Base-by-base conservation (phyloP, 2,888 invertebrate species). In the Epirrhoe alternata region DNA sequence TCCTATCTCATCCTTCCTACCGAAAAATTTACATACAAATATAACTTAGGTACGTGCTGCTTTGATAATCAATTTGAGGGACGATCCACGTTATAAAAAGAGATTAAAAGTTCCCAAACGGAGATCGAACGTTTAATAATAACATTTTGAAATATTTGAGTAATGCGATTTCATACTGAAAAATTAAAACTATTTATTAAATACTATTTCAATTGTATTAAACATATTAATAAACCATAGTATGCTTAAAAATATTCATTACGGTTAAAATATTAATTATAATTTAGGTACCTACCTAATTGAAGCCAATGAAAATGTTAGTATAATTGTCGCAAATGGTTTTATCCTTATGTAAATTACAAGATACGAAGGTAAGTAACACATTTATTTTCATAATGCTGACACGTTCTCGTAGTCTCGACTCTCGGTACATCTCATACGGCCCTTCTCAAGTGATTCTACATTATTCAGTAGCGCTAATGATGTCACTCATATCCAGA, bases 11-110 rank as follows among this genome's bases (percentile, higher is more conserved):
- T 16, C 47, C 47, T 47, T 51, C 64, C 58, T 64, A 65, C 67
- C 66, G 54, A 63, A 61, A 65, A 71, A 73, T 72, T 70, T 68
- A 65, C 71, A 70, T 71, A 68, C 58, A 65, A 69, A 62, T 55
- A 70, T 67, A 69, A 51, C 62, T 57, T 69, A 24, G 24, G 24
- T 24, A 58, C 67, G 68, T 67, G 61, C 51, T 60, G 35, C 60
- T 63, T 67, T 66, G 49, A 53, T 55, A 16, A 17, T 24, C 38
- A 51, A 33, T 61, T 38, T 60, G 53, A 24, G 31, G 50, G 7
- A 51, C 50, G 57, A 58, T 50, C 10, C 35, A 16, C 6, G 35
- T 61, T 61, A 47, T 14, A 61, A 64, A 42, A 64, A 58, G 17
- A 52, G 53, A 53, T 52, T 42, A 42, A 59, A 52, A 10, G 42